Evolutionary conservation across 2,797 vertebrate genomes (phyloP), one percentile per base, ranked within the genome.

Genomic region (Oophaga sylvatica): DNA sequence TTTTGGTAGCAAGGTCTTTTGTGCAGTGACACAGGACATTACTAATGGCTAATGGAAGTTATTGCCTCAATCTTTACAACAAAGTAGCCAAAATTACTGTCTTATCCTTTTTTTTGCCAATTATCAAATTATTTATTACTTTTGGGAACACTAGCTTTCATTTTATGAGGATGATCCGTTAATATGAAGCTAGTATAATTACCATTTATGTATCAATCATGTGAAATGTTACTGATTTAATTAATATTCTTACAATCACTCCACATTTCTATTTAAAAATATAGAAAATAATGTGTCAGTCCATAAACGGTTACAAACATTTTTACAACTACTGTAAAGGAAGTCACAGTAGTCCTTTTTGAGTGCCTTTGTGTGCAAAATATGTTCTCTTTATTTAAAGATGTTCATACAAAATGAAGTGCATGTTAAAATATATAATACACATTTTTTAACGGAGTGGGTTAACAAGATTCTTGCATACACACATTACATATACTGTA

Each of bases 1-100:
- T 3, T 65, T 80, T 80, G 29, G 78, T 80, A 62, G 56, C 56
- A 59, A 80, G 59, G 78, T 79, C 77, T 59, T 60, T 41, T 57
- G 41, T 76, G 45, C 22, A 76, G 73, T 76, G 73, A 53, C 73
- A 76, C 73, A 48, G 73, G 73, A 77, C 75, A 26, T 56, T 26
- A 56, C 45, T 56, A 53, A 76, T 22, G 16, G 48, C 77, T 57
- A 60, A 57, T 79, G 56, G 45, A n/a, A 60, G 77, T 29, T 79
- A 57, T 26, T 79, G 48, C 79, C 29, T 80, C 35, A 35, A 45
- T 80, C 26, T 31, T 45, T 80, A 10, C 19, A 77, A 78, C 13
- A 57, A 59, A 78, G 75, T 56, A 56, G 11, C 56, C 76, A 78
- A 57, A 78, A 78, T 56, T 19, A 45, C 71, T 11, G 16, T 71